Conservation (phyloP, 2,888 invertebrate species). For the Drosophila putrida region DNA sequence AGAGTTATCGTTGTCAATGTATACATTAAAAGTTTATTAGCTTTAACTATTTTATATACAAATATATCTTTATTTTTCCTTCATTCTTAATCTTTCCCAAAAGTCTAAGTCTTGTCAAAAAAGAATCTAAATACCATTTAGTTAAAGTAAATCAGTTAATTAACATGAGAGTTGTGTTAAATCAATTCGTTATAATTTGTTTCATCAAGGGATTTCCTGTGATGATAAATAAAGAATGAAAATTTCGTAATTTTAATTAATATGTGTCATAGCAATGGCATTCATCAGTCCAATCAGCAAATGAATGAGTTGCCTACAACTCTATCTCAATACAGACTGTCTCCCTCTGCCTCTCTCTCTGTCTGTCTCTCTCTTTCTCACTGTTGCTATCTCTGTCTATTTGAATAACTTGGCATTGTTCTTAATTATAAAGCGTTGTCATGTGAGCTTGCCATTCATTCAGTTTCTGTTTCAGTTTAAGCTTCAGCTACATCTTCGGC, state of each 20-base stretch:
- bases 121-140: neutral
- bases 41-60: too few relatives aligned
- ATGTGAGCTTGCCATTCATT: conserved; percentile 80
- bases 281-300: conserved; percentile 51
- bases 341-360: conserved; percentile 5
- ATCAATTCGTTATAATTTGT: neutral
- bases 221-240: conserved; percentile 24
- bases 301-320: conserved; percentile 52
- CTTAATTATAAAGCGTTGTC: conserved; percentile 81
- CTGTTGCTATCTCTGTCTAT: conserved; percentile 20
- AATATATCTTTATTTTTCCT: too few relatives aligned
- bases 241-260: conserved; percentile 63
- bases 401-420: conserved; percentile 77
- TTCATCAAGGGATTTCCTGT: conserved; percentile 11
- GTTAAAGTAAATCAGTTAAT: neutral
- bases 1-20: too few relatives aligned
- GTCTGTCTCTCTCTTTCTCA: conserved; percentile 5
- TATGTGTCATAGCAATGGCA: conserved; percentile 75
- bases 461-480: conserved; percentile 32
- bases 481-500: conserved; percentile 17
- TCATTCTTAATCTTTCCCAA: too few relatives aligned
- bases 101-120: too few relatives aligned
- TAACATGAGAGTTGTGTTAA: neutral
- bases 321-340: conserved; percentile 29
- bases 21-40: too few relatives aligned